Base-by-base conservation (phyloP, 2,888 invertebrate species). In the Steromphala cineraria region DNA sequence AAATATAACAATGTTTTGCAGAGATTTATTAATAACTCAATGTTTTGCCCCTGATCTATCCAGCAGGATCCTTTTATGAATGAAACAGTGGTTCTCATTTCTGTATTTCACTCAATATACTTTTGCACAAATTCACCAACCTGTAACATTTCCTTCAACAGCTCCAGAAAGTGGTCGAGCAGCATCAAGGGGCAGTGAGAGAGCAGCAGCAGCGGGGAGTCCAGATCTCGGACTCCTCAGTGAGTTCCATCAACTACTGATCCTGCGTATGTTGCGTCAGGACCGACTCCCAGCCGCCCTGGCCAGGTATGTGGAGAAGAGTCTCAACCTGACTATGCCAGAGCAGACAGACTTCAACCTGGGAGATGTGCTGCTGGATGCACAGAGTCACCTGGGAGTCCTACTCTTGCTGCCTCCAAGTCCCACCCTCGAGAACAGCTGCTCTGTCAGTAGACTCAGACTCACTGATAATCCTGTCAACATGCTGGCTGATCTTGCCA, bases 201-300 rank as follows among this genome's bases (percentile, higher is more conserved):
- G 76, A 4, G 62, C 62, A 31, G 62, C 52, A 40, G 53, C 71
- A n/a, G 40, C 53, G 2, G 82, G 71, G 13, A 85, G 86, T n/a
- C 89, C 90, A 5, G 89, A 91, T 78, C 88, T 88, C 0, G 89
- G 89, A 15, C 87, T 87, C 1, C 87, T 91, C 67, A 86, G 88
- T n/a, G 92, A 92, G 80, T 92, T 93, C 87, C 93, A 92, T 84
- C 90, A 91, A 62, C 85, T 93, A 3, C 83, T 93, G n/a, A 80
- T 93, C n/a, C 83, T 93, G 19, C 87, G 93, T 19, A 91, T 93
- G 89, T 84, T 93, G 52, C 86, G 93, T n/a, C 92, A 92, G 10
- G 93, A 93, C 84, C 89, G 93, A 53, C 87, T 93, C n/a, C 92
- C 90, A 7, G 81, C 85, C 19, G 92, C 93, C 19, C 87, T 92